These are phyloP conservation scores for Clarias macrocephalus DNA, from an alignment of 2,113 vertebrate species.

Conservation along the genomic window DNA sequence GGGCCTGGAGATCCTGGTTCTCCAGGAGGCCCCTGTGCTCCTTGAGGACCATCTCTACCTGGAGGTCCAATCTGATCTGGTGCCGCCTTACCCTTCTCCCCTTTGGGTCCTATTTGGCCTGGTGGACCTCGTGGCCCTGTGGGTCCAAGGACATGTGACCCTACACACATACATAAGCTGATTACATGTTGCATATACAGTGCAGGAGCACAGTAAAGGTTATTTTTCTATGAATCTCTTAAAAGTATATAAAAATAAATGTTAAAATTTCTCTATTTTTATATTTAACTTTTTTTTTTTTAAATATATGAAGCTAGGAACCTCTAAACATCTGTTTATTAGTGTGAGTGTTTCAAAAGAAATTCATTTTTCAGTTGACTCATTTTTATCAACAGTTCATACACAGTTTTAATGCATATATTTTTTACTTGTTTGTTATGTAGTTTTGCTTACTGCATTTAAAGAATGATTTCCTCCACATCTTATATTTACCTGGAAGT, in stretches of 20 bases:
- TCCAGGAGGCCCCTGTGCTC: slow-evolving; percentile 62
- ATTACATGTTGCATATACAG: not conserved
- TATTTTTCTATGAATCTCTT: too few species aligned
- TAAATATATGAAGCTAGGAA: not conserved
- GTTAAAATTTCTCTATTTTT: not conserved
- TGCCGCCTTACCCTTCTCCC: slow-evolving; percentile 15
- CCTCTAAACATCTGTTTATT: not conserved
- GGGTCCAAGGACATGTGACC: slow-evolving; percentile 3
- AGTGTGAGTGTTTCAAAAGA: not conserved
- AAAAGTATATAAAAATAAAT: not conserved
- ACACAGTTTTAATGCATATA: not conserved
- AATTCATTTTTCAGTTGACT: not conserved
- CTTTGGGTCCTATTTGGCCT: slow-evolving; percentile 15
- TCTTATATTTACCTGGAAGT: slow-evolving; percentile 13
- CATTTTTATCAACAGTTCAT: not conserved
- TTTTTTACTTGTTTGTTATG: not conserved
- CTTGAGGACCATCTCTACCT: slow-evolving; percentile 44
- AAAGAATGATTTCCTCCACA: not conserved
- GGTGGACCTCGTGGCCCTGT: not conserved
- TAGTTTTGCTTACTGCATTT: not conserved
- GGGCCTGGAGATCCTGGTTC: slow-evolving; percentile 53
- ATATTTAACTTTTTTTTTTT: too few species aligned
- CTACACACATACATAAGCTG: not conserved
- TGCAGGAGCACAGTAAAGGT: not conserved
- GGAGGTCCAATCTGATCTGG: slow-evolving; percentile 10